Conservation (phyloP, 2,888 invertebrate species). For the Agrypnus murinus region DNA sequence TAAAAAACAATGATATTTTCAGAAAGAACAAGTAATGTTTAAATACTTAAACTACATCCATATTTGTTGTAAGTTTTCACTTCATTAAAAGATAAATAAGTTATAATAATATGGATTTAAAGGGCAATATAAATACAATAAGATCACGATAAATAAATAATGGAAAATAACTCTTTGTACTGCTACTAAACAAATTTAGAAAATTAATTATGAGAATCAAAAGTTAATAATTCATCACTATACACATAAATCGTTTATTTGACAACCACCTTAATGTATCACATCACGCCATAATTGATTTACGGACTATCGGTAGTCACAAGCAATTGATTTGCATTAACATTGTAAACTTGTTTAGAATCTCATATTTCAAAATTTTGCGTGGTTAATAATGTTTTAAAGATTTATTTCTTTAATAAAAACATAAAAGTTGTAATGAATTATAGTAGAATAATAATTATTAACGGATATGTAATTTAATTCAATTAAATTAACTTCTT, state of each 20-base stretch:
- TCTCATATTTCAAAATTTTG: constrained; percentile 68
- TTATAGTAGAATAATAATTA: constrained; percentile 19
- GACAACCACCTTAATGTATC: constrained; percentile 71
- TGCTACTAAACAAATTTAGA: constrained; percentile 33
- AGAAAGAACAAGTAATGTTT: too few relatives aligned
- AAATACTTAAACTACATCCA: too few relatives aligned
- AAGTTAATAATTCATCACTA: constrained; percentile 70
- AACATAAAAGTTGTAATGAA: constrained; percentile 36
- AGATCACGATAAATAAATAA: too few relatives aligned
- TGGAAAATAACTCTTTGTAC: neutral
- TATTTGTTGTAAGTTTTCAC: too few relatives aligned
- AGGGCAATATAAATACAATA: too few relatives aligned
- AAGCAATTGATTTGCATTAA: constrained; percentile 72
- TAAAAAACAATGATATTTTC: too few relatives aligned
- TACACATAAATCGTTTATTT: constrained; percentile 65
- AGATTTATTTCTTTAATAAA: constrained; percentile 57
- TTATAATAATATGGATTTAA: too few relatives aligned
- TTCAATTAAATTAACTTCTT: too few relatives aligned
- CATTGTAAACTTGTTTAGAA: constrained; percentile 69
- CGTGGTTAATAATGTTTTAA: constrained; percentile 61
- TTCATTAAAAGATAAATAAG: too few relatives aligned
- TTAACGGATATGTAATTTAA: too few relatives aligned
- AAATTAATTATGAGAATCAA: constrained; percentile 47
- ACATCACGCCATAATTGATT: constrained; percentile 71
- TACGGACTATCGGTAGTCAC: constrained; percentile 68